phyloP scores from a whole-genome alignment of 1,140 invertebrate species.

The Ericerus pela region DNA sequence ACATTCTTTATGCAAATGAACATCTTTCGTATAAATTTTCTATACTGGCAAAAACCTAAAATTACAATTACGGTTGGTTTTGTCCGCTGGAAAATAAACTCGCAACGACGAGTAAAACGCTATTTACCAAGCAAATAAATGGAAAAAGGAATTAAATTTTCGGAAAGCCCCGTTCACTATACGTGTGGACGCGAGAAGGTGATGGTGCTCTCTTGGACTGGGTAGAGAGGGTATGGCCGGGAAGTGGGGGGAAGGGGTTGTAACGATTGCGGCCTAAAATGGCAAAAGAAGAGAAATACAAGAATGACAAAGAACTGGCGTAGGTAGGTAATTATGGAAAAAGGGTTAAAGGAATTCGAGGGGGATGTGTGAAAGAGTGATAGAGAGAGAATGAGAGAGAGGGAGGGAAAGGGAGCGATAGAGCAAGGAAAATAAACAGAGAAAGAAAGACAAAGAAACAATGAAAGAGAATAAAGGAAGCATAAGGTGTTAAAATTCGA shows the following conservation, averaged over 20 bases:
- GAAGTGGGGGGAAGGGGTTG: background rate
- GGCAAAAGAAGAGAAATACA: conserved; percentile 10
- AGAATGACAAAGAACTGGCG: conserved; percentile 10
- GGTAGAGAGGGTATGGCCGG: background rate
- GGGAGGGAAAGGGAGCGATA: too few species aligned
- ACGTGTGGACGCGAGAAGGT: too few species aligned
- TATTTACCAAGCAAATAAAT: conserved; percentile 11
- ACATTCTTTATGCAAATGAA: conserved; percentile 7
- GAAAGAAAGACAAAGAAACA: too few species aligned
- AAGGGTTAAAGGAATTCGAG: conserved; percentile 4
- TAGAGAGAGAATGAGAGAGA: too few species aligned
- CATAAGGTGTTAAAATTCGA: conserved; percentile 11
- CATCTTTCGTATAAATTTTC: conserved; percentile 1
- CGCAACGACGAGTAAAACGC: conserved; percentile 5
- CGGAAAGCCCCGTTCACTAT: too few species aligned
- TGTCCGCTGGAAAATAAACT: conserved; percentile 9
- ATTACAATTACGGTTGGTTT: conserved; percentile 8
- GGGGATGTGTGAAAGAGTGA: too few species aligned
- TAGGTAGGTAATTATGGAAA: background rate
- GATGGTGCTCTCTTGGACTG: too few species aligned
- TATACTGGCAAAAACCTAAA: conserved; percentile 6
- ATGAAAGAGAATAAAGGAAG: conserved; percentile 12
- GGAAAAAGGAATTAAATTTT: conserved; percentile 12
- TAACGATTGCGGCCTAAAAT: conserved; percentile 9
- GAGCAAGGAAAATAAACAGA: too few species aligned